These are phyloP conservation scores for Zoanthus sociatus DNA, from an alignment of 92 coral and sea anemone species.

Conservation along the genomic window DNA sequence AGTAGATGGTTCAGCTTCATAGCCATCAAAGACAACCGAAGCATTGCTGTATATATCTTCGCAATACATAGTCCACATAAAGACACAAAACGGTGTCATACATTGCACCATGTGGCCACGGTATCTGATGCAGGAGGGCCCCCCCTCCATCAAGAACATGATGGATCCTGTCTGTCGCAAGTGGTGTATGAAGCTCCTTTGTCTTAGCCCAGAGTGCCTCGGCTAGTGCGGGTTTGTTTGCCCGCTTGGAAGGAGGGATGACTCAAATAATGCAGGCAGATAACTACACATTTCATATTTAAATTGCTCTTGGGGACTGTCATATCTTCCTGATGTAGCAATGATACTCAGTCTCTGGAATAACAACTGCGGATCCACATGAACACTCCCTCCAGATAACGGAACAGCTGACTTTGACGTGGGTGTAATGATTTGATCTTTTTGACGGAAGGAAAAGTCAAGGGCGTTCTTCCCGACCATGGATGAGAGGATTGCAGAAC, in stretches of 20 bases:
- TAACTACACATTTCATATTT: slow-evolving; percentile 53
- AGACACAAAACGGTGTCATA: not conserved
- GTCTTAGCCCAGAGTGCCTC: slow-evolving; percentile 3
- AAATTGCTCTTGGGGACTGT: slow-evolving; percentile 35
- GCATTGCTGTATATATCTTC: not conserved
- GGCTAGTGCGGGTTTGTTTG: slow-evolving; percentile 44
- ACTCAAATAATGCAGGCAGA: slow-evolving; percentile 53
- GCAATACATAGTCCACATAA: not conserved
- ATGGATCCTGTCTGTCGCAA: not conserved
- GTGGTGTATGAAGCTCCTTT: not conserved
- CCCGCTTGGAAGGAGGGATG: slow-evolving; percentile 35
- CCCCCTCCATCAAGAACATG: not conserved
- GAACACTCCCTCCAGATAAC: too few species aligned
- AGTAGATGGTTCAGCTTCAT: slow-evolving; percentile 61
- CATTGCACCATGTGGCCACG: not conserved
- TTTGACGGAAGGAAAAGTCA: too few species aligned
- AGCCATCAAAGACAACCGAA: slow-evolving; percentile 58
- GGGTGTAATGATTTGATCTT: too few species aligned
- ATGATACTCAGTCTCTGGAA: slow-evolving; percentile 27
- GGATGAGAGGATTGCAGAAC: too few species aligned
- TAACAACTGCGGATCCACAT: slow-evolving; percentile 42
- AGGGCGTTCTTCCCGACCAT: too few species aligned
- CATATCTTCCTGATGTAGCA: slow-evolving; percentile 51
- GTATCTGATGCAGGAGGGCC: not conserved
- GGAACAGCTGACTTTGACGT: too few species aligned